Conservation (phyloP, 1,140 invertebrate genomes). For the Cylas formicarius region DNA sequence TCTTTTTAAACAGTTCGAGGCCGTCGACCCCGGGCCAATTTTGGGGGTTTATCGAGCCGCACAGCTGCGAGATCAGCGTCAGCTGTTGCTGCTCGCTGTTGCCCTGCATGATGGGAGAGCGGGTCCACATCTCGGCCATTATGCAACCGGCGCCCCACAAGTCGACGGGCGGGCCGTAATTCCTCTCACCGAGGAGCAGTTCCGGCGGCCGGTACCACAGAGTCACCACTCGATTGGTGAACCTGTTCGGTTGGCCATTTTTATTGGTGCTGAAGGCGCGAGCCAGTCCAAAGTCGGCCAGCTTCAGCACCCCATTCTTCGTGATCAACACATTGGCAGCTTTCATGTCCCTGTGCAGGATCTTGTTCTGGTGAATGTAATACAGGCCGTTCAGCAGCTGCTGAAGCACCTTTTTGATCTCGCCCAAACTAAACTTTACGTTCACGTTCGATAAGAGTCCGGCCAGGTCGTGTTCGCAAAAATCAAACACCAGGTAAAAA, state of each 20-base stretch:
- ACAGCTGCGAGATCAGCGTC: slow-evolving; percentile 90
- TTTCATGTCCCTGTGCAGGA: slow-evolving; percentile 95
- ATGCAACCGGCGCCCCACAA: slow-evolving; percentile 98
- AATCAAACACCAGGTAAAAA: slow-evolving; percentile 97
- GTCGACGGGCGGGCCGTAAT: slow-evolving; percentile 95
- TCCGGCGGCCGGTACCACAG: slow-evolving; percentile 97
- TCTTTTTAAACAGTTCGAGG: slow-evolving; percentile 84
- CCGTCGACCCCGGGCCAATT: slow-evolving; percentile 93
- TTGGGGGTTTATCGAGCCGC: slow-evolving; percentile 90
- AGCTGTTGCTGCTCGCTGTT: slow-evolving; percentile 94
- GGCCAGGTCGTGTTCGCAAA: slow-evolving; percentile 98
- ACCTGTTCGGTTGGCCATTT: slow-evolving; percentile 78
- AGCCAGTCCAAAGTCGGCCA: slow-evolving; percentile 90
- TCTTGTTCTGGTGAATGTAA: slow-evolving; percentile 96
- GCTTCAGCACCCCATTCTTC: slow-evolving; percentile 87
- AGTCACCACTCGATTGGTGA: slow-evolving; percentile 97
- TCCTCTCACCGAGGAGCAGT: slow-evolving; percentile 77
- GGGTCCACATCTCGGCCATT: slow-evolving; percentile 99
- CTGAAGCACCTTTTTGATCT: slow-evolving; percentile 98
- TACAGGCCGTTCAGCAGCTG: slow-evolving; percentile 94
- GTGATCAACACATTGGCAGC: slow-evolving; percentile 98
- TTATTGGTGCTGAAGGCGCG: slow-evolving; percentile 87
- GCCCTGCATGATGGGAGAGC: slow-evolving; percentile 82
- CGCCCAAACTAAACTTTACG: slow-evolving; percentile 93
- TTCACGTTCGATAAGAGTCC: slow-evolving; percentile 93